Base-by-base conservation (phyloP, 2,113 vertebrate species). In the Edolisoma coerulescens region DNA sequence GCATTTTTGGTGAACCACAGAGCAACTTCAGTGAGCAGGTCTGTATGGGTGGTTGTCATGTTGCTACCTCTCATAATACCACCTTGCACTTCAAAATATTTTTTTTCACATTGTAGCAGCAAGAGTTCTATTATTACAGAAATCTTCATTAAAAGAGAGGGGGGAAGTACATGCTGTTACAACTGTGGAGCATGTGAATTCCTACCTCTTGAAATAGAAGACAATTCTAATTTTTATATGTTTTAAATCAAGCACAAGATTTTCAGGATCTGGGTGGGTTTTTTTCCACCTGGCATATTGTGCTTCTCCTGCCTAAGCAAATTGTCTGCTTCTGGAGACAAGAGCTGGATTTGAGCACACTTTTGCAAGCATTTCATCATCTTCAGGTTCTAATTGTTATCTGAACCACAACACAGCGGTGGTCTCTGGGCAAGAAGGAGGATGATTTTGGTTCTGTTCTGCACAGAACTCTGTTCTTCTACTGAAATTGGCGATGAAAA, bases 1-100 rank as follows among this genome's bases (percentile, higher is more conserved):
- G 33, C 0, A 0, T 61, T 88, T 92, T 83, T 0, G 0, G 12
- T 37, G 54, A 88, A 50, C 13, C 26, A n/a, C 23, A 41, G 44
- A 60, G 16, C 17, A 53, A 26, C 28, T 73, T 80, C 71, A 65
- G 9, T 1, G 4, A 84, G 45, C 42, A 77, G 27, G 6, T 81
- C 54, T 78, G 11, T 41, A 50, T 81, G 47, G 24, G 30, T 49
- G n/a, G 26, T 54, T 75, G 53, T 81, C 35, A 11, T 42, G 35
- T 49, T 85, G 33, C 49, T 77, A 22, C 37, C 45, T 83, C 44
- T 19, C 28, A 50, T 69, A 79, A 65, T 54, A 47, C 37, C 21
- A 56, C 33, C 32, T 80, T 67, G 17, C 26, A 41, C 13, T n/a
- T 56, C 53, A 54, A 71, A 82, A 49, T 68, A 12, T 35, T 37